These are phyloP conservation scores for Muscicapa comitata DNA, from an alignment of 2,797 vertebrate genomes.

Conservation along the genomic window DNA sequence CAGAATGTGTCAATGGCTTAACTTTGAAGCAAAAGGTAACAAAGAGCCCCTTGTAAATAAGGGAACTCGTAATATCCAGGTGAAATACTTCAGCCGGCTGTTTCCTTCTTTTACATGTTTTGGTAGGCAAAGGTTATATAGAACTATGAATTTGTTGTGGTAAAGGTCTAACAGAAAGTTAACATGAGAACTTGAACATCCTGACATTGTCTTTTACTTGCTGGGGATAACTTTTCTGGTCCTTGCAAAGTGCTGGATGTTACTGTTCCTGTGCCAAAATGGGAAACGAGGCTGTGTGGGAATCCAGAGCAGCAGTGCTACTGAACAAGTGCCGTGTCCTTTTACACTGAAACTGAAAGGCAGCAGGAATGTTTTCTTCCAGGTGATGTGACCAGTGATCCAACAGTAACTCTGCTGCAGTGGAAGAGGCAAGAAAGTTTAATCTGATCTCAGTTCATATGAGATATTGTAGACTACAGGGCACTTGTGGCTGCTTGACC, in stretches of 20 bases:
- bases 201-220: neutral
- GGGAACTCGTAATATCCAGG: accelerated
- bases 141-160: neutral
- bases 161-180: neutral
- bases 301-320: neutral
- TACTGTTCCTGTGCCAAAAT: neutral
- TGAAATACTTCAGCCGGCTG: neutral
- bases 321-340: accelerated
- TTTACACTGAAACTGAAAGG: neutral
- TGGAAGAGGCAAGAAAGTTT: neutral
- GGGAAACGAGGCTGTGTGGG: neutral
- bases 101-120: neutral
- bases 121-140: neutral
- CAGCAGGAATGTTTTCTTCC: neutral
- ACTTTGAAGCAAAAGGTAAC: neutral
- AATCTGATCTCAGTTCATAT: neutral
- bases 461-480: neutral
- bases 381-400: neutral
- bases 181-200: neutral
- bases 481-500: neutral
- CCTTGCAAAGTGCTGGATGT: neutral
- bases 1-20: neutral
- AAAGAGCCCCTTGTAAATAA: neutral
- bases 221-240: neutral
- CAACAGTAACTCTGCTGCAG: neutral